phyloP scores from a whole-genome alignment of 2,797 vertebrate genomes.

The Scleropages formosus region DNA sequence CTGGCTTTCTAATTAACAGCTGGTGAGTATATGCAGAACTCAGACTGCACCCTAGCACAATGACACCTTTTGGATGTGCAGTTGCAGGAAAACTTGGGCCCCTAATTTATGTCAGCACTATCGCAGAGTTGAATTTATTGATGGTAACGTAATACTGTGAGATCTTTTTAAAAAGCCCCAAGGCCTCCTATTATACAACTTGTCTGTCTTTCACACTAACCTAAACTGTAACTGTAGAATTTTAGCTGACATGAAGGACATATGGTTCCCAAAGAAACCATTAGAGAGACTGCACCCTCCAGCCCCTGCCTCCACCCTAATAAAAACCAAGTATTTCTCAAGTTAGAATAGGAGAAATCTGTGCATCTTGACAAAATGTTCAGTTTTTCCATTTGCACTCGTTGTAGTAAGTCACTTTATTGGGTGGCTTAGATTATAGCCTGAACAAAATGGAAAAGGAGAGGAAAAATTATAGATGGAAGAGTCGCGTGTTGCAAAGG shows the following conservation, averaged over 20 bases:
- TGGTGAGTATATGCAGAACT: constrained; percentile 30
- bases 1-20: constrained; percentile 56
- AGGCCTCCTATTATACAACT: constrained; percentile 63
- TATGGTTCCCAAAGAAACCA: constrained; percentile 66
- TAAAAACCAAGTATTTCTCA: constrained; percentile 50
- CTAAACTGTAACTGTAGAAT: constrained; percentile 68
- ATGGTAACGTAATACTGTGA: constrained; percentile 65
- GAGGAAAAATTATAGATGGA: constrained; percentile 39
- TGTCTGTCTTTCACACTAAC: constrained; percentile 67
- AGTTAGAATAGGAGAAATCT: constrained; percentile 36
- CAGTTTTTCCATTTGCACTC: background rate
- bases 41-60: constrained; percentile 38
- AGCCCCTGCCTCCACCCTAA: constrained; percentile 31
- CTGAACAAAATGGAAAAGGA: constrained; percentile 41
- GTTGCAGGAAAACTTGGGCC: constrained; percentile 44
- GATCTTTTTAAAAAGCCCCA: constrained; percentile 65
- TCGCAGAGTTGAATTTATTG: constrained; percentile 66
- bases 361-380: constrained; percentile 18
- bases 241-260: constrained; percentile 67
- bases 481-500: constrained; percentile 23
- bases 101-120: constrained; percentile 73
- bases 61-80: constrained; percentile 48
- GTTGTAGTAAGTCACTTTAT: constrained; percentile 49
- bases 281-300: constrained; percentile 47
- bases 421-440: constrained; percentile 50